Base-by-base conservation (phyloP, 2,797 vertebrate genomes). In the Crypturellus tataupa region DNA sequence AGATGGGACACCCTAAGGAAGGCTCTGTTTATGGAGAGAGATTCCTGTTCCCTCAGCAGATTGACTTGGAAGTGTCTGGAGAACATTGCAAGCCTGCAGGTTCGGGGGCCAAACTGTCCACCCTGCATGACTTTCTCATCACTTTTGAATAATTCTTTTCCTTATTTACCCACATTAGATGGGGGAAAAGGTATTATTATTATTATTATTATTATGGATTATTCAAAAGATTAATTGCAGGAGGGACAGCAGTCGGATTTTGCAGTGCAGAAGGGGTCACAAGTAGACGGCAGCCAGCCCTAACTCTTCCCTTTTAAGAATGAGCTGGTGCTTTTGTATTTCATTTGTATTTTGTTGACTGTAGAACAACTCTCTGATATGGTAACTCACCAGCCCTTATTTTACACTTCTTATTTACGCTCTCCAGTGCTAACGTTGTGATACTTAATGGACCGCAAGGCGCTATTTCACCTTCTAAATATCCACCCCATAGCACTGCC, bases 401-500 rank as follows among this genome's bases (percentile, higher is more conserved):
- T 71, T 33, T 87, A 60, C 8, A 1, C 51, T 70, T 46, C 60
- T 70, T 39, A 73, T 85, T 92, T 78, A 42, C 76, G 68, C 94
- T 65, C 85, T 85, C 44, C 53, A 39, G 64, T 12, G 65, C 33
- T 85, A 21, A 73, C 6, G 53, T n/a, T 78, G 2, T 8, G 53
- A 49, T 8, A 3, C 47, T 85, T 46, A 53, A 62, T 70, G 55
- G 49, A 62, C 89, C 70, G 21, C 87, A 56, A 35, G 51, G 60
- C 35, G 33, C 84, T 58, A 21, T 80, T 92, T 80, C 84, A 93
- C 83, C 81, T 78, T 62, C 62, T 42, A 62, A 89, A 92, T 53
- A 35, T 42, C 68, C 81, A 40, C 40, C 31, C 63, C 79, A 56
- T 73, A 35, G 82, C 71, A 60, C 58, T 6, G 40, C 89, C 86